Conservation (phyloP, 2,113 vertebrate species). For the Neolamprologus kungweensis region DNA sequence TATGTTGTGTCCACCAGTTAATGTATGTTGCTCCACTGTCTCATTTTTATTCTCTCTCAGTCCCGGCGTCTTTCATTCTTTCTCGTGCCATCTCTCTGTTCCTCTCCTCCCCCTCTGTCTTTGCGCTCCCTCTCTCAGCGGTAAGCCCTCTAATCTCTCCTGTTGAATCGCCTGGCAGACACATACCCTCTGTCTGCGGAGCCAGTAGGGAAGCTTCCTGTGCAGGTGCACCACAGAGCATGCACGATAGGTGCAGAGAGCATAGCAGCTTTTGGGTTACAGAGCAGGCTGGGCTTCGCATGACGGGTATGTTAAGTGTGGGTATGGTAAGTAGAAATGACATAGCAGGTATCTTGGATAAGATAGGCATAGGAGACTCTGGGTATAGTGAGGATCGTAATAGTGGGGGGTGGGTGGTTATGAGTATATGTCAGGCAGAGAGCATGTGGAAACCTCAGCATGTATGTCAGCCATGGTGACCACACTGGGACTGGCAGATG, state of each 20-base stretch:
- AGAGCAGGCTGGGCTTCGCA: not conserved
- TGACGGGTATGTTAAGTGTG: not conserved
- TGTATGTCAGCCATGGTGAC: constrained; percentile 3
- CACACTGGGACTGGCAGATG: constrained; percentile 50
- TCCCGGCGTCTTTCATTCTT: not conserved
- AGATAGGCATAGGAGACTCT: not conserved
- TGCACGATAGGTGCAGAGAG: constrained; percentile 32
- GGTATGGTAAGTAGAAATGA: not conserved
- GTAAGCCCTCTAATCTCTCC: constrained; percentile 72
- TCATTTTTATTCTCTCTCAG: not conserved
- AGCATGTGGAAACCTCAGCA: not conserved
- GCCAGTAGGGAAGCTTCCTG: constrained; percentile 70
- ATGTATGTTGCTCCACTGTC: not conserved
- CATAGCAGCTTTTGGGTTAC: not conserved
- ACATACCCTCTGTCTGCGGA: constrained; percentile 72
- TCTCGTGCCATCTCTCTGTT: not conserved
- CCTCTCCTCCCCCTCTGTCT: not conserved
- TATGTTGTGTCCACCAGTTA: not conserved
- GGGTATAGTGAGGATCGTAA: not conserved
- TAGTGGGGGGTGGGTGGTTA: not conserved
- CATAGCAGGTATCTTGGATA: not conserved
- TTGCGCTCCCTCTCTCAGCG: constrained; percentile 50
- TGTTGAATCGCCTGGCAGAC: constrained; percentile 67
- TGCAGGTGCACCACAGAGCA: constrained; percentile 68
- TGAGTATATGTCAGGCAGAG: not conserved